Evolutionary conservation across 2,888 invertebrate genomes (phyloP).

Genomic region (Limnephilus auricula): DNA sequence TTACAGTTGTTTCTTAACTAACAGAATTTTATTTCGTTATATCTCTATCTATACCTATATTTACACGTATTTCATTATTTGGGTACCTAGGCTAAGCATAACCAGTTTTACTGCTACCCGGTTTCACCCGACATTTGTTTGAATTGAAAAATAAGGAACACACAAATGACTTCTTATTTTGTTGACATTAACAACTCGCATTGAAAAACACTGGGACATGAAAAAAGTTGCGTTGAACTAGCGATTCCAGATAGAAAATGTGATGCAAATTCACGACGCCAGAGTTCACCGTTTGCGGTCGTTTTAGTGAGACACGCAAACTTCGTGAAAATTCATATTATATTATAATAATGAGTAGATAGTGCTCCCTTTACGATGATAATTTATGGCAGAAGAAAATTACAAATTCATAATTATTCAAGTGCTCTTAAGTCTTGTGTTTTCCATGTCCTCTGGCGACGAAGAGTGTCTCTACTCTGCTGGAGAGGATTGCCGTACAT

Average conservation of each 20-base stretch:
- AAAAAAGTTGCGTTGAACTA: background rate
- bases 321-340: background rate
- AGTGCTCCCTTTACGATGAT: background rate
- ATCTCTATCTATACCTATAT: background rate
- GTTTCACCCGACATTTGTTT: background rate
- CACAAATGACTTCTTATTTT: too few relatives aligned
- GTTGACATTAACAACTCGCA: too few relatives aligned
- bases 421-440: background rate
- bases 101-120: background rate
- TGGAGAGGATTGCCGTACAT: background rate
- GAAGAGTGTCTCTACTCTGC: background rate
- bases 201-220: background rate
- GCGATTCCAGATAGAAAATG: background rate
- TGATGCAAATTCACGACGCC: background rate
- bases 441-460: background rate
- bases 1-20: background rate
- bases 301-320: background rate
- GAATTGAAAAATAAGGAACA: background rate
- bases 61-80: background rate
- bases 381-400: background rate
- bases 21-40: too few relatives aligned
- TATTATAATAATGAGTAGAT: background rate
- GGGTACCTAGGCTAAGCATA: background rate
- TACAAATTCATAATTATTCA: background rate
- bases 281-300: background rate